phyloP scores from a whole-genome alignment of 2,113 vertebrate species.

The Micronisus gabar region DNA sequence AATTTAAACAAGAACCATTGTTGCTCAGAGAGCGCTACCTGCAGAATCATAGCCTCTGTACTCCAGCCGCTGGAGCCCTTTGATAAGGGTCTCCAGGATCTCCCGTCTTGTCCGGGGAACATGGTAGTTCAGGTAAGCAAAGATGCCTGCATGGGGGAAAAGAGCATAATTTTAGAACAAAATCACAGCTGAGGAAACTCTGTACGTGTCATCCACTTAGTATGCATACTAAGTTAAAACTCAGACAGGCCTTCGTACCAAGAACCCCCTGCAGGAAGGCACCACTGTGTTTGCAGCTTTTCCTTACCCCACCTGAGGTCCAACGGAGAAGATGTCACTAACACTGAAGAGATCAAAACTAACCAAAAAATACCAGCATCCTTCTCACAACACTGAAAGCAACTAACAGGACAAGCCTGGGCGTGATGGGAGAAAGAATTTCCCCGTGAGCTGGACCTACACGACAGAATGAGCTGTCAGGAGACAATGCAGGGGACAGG shows the following conservation, averaged over 20 bases:
- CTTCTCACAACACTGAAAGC: background rate
- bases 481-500: background rate
- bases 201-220: too few relatives aligned
- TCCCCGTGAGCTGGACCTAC: background rate
- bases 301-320: background rate
- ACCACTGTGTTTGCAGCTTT: accelerated
- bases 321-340: accelerated
- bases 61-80: slow-evolving; percentile 92
- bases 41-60: slow-evolving; percentile 98
- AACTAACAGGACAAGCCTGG: background rate
- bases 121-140: slow-evolving; percentile 98
- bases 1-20: accelerated
- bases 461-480: background rate
- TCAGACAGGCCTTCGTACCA: accelerated
- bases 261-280: background rate
- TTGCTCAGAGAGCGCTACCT: slow-evolving; percentile 56
- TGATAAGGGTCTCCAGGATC: slow-evolving; percentile 96
- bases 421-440: accelerated
- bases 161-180: background rate
- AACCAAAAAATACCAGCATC: background rate
- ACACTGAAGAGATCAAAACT: background rate
- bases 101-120: slow-evolving; percentile 92
- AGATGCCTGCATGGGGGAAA: slow-evolving; percentile 81
- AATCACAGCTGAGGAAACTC: background rate
- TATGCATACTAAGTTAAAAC: accelerated